These are phyloP conservation scores for Varanus salvator DNA, from an alignment of 2,113 vertebrate species.

Conservation along the genomic window DNA sequence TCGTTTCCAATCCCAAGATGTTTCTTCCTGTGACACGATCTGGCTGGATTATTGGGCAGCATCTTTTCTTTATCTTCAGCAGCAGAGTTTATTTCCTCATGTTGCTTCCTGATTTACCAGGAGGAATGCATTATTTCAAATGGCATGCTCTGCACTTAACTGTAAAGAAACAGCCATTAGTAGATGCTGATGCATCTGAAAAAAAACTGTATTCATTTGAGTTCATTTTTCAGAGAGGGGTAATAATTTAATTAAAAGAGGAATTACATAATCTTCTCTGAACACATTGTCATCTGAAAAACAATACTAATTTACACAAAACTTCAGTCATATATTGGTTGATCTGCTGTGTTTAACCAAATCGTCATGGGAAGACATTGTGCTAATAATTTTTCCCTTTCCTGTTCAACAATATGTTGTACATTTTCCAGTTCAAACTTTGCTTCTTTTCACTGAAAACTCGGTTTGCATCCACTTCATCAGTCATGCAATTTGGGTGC, in stretches of 20 bases:
- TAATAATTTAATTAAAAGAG: neutral
- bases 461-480: neutral
- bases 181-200: neutral
- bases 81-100: constrained; percentile 45
- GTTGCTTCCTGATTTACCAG: constrained; percentile 35
- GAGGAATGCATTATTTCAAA: constrained; percentile 38
- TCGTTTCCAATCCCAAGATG: neutral
- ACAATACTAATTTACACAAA: neutral
- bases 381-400: neutral
- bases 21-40: constrained; percentile 31
- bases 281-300: neutral
- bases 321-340: neutral
- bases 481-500: neutral
- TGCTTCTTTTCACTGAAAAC: constrained; percentile 1
- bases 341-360: neutral
- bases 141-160: neutral
- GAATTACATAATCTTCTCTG: neutral
- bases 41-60: constrained; percentile 40
- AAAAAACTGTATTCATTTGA: neutral
- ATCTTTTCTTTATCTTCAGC: constrained; percentile 31
- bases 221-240: neutral
- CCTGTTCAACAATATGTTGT: neutral
- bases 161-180: constrained; percentile 18
- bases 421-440: neutral
- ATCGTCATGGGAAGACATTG: neutral